Evolutionary conservation across 2,797 vertebrate species (phyloP).

Genomic region (Phaenicophaeus curvirostris): DNA sequence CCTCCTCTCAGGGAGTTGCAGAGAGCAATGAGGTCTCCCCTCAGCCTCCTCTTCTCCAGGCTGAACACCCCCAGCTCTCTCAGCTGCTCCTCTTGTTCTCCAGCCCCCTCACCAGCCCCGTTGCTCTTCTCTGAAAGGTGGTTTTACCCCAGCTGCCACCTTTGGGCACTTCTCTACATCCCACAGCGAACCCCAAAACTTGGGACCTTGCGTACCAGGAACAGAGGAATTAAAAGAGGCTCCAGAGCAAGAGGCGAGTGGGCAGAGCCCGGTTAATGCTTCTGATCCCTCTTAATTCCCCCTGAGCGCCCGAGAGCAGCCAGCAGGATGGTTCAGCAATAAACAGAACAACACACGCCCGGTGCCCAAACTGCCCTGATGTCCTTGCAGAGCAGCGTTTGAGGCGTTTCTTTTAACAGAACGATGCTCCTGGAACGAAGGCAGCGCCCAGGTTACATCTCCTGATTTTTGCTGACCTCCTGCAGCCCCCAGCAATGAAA

Average conservation of each 20-base stretch:
- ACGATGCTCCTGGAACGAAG: not conserved
- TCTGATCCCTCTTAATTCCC: not conserved
- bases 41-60: no score
- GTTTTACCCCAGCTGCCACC: not conserved
- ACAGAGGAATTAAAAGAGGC: not conserved
- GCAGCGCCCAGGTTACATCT: not conserved
- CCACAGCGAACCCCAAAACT: not conserved
- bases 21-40: no score
- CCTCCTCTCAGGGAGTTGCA: no score
- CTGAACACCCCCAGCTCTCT: no score
- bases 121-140: no score
- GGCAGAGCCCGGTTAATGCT: not conserved
- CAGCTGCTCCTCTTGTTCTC: no score
- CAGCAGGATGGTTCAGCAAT: not conserved
- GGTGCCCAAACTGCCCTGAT: not conserved
- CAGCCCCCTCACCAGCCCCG: no score
- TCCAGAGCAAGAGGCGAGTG: not conserved
- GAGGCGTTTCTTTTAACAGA: not conserved
- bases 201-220: not conserved
- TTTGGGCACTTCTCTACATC: not conserved
- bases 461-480: not conserved
- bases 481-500: not conserved
- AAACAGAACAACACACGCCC: accelerated
- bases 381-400: not conserved
- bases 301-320: not conserved